Evolutionary conservation across 2,888 invertebrate genomes (phyloP).

Genomic region (Omphaloscelis lunosa): DNA sequence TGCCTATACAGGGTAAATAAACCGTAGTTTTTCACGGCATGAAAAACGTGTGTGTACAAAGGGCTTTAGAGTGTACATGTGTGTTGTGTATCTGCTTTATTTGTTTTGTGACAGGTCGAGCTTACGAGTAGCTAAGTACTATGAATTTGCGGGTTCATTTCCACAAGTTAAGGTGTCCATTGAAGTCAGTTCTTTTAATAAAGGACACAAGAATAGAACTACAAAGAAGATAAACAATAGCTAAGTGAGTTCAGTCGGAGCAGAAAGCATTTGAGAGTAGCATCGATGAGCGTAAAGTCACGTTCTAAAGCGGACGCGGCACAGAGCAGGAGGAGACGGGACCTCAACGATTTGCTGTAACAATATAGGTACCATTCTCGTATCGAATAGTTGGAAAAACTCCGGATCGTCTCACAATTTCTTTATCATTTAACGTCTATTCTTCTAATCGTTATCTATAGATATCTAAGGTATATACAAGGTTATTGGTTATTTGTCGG

Average conservation of each 20-base stretch:
- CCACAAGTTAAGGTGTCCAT: background rate
- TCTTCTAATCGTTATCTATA: background rate
- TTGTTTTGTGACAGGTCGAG: background rate
- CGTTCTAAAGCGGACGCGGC: constrained; percentile 21
- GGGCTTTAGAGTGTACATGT: background rate
- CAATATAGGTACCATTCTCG: background rate
- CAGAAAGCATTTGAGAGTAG: constrained; percentile 10
- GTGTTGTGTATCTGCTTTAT: background rate
- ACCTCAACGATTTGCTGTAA: background rate
- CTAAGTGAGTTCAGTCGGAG: background rate
- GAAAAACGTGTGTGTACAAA: no score
- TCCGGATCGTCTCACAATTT: constrained; percentile 1
- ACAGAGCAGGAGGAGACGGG: background rate
- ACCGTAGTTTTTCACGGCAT: no score
- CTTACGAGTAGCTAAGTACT: background rate
- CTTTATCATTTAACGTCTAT: background rate
- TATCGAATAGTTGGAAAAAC: constrained; percentile 34
- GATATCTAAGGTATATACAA: no score
- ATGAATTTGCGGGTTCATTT: background rate
- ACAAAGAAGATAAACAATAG: constrained; percentile 12
- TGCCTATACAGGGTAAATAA: no score
- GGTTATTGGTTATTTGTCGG: no score
- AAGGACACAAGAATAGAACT: background rate
- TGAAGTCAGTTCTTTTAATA: background rate
- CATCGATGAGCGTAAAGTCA: constrained; percentile 18